Evolutionary conservation across 2,113 vertebrate species (phyloP), one percentile per base, ranked within the genome.

Genomic region (Gulo gulo): DNA sequence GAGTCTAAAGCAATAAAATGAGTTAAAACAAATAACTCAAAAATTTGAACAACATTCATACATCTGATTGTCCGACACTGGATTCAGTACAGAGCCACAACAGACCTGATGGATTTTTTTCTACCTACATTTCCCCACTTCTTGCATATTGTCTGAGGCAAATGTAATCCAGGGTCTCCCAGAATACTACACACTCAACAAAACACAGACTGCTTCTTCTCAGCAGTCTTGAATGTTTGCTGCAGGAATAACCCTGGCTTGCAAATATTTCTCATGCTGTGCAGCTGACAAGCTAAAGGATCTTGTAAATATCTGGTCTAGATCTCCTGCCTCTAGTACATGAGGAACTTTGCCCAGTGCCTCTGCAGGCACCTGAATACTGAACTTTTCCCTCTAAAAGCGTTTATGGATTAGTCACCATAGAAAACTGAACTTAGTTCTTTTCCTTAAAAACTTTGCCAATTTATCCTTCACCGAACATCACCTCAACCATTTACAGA

Each of bases 331-430:
- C 52, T 85, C 4, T 55, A 36, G 61, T 42, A 65, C 76, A 61
- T 1, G 23, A 59, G 57, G 61, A 94, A 78, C 24, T 73, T 39
- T 65, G 74, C 87, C 79, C 45, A 13, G 13, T 15, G 34, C 55
- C 61, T 80, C 79, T 24, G 11, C 13, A 88, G 50, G 69, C 47
- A 52, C 29, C 86, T 36, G 24, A 93, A 93, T 9, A 76, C 52
- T 71, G 29, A 95, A 34, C 45, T 52, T 67, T 93, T 95, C 52
- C 45, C 50, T 95, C 80, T 96, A 85, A 90, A 92, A 97, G 76
- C 61, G 36, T 85, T 83, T 95, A 89, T 94, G 76, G 63, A 93
- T 95, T 92, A 95, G 92, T 95, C 47, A 83, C 65, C 82, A 81
- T 5, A 85, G 74, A 92, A 90, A 89, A 92, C 20, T 15, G 26